Base-by-base conservation (phyloP, 2,797 vertebrate species). In the Tamandua tetradactyla region DNA sequence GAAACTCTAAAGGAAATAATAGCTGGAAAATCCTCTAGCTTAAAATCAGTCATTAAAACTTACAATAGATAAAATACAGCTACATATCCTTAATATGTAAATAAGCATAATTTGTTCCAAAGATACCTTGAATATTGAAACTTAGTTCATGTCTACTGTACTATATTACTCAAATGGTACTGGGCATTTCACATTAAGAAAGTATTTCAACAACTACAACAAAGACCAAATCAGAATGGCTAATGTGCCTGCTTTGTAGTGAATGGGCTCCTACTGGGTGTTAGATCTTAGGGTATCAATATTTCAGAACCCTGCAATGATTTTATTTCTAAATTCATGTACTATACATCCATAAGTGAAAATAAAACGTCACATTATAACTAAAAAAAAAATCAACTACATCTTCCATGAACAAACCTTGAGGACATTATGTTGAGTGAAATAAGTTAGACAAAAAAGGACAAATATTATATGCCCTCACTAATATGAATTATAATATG, bases 341-440 rank as follows among this genome's bases (percentile, higher is more conserved):
- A 96, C 35, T 93, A 91, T 98, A 97, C 96, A 94, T 97, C 92
- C 88, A 2, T 87, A 74, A 94, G 95, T 92, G 89, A 97, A 92
- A 98, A 98, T 98, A 98, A 98, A 98, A 98, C 40, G 91, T 96
- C 97, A 85, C 97, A 98, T 85, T 93, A n/a, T n/a, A n/a, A n/a
- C n/a, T n/a, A n/a, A n/a, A n/a, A n/a, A n/a, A n/a, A n/a, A n/a
- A n/a, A n/a, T n/a, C n/a, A n/a, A n/a, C n/a, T n/a, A n/a, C n/a
- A n/a, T n/a, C n/a, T n/a, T n/a, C n/a, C n/a, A n/a, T 47, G 44
- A 11, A 47, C 11, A 47, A 47, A 47, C 44, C 44, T 47, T 47
- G 44, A 47, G 11, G 44, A 47, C 44, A 47, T 47, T 47, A 47
- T 47, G 44, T 47, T 47, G 44, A 47, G 44, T 11, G 44, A 47